Evolutionary conservation across 2,888 invertebrate species (phyloP), one percentile per base, ranked within the genome.

Genomic region (Tipula helvola): DNA sequence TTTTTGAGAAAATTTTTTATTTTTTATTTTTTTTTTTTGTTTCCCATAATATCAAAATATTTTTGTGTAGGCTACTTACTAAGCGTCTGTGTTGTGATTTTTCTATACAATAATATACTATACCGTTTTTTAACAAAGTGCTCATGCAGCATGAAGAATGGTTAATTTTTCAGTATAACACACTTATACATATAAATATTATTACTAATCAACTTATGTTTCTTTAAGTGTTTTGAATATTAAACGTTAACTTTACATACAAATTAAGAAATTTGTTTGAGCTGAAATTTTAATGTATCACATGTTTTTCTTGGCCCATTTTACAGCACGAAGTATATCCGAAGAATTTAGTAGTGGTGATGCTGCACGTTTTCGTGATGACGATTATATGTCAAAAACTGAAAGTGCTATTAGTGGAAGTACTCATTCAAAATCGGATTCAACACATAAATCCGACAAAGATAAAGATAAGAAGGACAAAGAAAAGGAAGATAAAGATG

Each of bases 311-410:
- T 85, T n/a, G 41, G 2, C 13, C 13, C 7, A 86, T 52, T 52
- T 86, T 91, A 87, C 94, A 97, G 97, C 97, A 90, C 95, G 97
- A 91, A 98, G 97, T 93, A 97, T 98, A 92, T 98, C 98, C 90
- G 98, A 99, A 93, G 98, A 99, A 92, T 98, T 98, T 93, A 97
- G 97, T 92, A 97, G 97, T 92, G 96, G 96, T 89, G 96, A 97
- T 91, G 93, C 93, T 87, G 85, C 16, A n/a, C 93, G 94, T 89
- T 93, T 93, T 89, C 93, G 94, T 89, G 95, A 95, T 89, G 93
- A 93, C 89, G 95, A 94, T 88, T 89, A 89, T 88, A 90, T 89
- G 87, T 86, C 87, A 52, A 91, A 91, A 89, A 89, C 89, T 86
- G 91, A 91, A 52, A 89, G 89, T 88, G 89, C 89, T 88, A 89